Evolutionary conservation across 1,140 invertebrate genomes (phyloP).

Genomic region (Diploscapter pachys): DNA sequence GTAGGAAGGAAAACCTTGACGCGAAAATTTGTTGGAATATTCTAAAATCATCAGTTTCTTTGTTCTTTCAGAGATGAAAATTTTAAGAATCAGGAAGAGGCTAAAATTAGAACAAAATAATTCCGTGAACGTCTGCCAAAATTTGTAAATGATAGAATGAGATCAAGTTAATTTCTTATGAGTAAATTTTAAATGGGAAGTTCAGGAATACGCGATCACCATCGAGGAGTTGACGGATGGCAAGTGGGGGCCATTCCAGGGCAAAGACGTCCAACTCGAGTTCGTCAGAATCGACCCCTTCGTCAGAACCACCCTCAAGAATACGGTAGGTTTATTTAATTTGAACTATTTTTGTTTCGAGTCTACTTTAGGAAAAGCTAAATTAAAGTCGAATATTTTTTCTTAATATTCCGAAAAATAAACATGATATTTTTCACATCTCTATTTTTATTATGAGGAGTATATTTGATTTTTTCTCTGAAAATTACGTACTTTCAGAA

Average conservation of each 20-base stretch:
- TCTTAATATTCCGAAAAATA: too few relatives aligned
- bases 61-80: neutral
- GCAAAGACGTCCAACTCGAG: too few relatives aligned
- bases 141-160: neutral
- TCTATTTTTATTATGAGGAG: too few relatives aligned
- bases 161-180: constrained; percentile 1
- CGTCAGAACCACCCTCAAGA: neutral
- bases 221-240: neutral
- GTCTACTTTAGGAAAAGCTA: neutral
- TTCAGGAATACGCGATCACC: neutral
- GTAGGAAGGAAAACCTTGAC: neutral
- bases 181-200: neutral
- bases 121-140: neutral
- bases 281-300: neutral
- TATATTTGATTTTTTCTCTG: constrained; percentile 2
- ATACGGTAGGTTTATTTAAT: neutral
- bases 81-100: neutral
- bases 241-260: neutral
- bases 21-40: neutral
- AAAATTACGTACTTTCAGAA: constrained; percentile 60
- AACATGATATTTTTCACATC: too few relatives aligned
- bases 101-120: neutral
- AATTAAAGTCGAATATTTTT: too few relatives aligned
- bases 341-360: neutral
- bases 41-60: neutral